Base-by-base conservation (phyloP, 2,113 vertebrate species). In the Cheirogaleus medius region DNA sequence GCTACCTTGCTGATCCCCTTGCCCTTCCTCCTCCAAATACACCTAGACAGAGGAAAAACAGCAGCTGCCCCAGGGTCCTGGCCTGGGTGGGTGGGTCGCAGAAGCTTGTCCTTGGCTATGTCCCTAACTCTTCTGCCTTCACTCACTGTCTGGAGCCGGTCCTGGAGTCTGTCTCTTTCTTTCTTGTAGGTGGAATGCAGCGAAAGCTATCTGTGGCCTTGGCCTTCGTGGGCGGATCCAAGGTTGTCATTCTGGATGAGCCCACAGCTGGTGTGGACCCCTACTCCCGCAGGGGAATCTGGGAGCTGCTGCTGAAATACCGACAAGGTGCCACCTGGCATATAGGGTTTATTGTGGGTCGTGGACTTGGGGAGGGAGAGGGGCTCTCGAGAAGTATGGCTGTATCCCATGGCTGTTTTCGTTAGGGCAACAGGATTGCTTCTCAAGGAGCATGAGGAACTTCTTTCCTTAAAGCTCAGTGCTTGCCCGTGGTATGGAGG, bases 181-280 rank as follows among this genome's bases (percentile, higher is more conserved):
- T 78, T 34, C 78, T 99, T 68, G 81, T 97, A 97, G 99, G 99
- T 49, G 99, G 99, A 81, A 99, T 99, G 99, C 99, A 99, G 98
- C 99, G 99, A 96, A 99, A 99, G 87, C 99, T 99, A 71, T 99
- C 99, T 0, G 99, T 99, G 97, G 99, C 99, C 1, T 98, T 99
- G 98, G 99, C 99, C 11, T 99, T 99, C 69, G 99, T 99, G 0
- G 99, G 99, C 0, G 99, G 99, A 37, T 99, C 99, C n/a, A 99
- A 99, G 95, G 99, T 99, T n/a, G 99, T 99, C 87, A 99, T 99
- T 98, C 98, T 99, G 97, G 99, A 99, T 39, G 99, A 99, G 83
- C 99, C 99, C 42, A 99, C 99, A 1, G 99, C 99, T 9, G 99
- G 99, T 0, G 99, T 99, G 3, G 99, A 99, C 98, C 99, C 99